phyloP scores from a whole-genome alignment of 2,797 vertebrate species.

The Artibeus jamaicensis region DNA sequence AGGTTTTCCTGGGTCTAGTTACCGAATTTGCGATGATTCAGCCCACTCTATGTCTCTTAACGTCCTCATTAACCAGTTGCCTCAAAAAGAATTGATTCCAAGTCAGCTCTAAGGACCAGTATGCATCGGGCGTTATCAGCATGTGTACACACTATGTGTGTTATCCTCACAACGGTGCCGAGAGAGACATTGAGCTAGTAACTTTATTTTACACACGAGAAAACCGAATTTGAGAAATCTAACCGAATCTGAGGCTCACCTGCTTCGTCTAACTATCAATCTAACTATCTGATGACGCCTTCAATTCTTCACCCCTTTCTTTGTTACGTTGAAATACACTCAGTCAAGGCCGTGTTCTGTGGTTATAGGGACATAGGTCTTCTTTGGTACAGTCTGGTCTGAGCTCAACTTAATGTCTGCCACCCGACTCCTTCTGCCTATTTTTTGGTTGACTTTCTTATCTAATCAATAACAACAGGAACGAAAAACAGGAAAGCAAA shows the following conservation, averaged over 20 bases:
- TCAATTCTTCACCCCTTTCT: neutral
- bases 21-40: neutral
- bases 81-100: neutral
- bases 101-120: neutral
- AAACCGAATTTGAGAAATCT: neutral
- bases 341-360: neutral
- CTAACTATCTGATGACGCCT: neutral
- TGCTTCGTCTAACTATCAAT: neutral
- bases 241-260: neutral
- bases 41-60: neutral
- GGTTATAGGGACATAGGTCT: neutral
- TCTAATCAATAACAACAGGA: neutral
- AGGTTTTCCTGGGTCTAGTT: neutral
- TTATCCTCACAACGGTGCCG: neutral
- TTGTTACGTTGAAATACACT: neutral
- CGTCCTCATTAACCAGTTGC: neutral
- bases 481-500: constrained; percentile 3
- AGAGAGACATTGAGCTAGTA: neutral
- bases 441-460: neutral
- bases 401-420: neutral
- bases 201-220: neutral
- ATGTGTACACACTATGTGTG: rapidly evolving
- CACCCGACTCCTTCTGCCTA: neutral
- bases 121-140: neutral
- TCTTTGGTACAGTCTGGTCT: neutral